These are phyloP conservation scores for Episyrphus balteatus DNA, from an alignment of 1,140 invertebrate species.

Conservation along the genomic window DNA sequence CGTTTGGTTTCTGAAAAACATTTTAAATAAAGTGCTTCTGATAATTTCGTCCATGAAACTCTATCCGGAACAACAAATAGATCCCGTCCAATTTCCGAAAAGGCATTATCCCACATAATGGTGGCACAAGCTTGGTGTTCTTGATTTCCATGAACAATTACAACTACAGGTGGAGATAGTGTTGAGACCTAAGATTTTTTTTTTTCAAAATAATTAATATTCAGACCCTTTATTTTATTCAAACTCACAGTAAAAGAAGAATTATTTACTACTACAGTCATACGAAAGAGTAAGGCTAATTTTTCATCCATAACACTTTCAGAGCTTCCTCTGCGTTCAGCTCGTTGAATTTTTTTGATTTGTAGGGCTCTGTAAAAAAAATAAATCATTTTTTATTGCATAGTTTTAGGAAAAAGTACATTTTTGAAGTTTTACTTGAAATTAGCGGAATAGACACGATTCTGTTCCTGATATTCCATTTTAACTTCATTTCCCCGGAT, in stretches of 20 bases:
- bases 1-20: slow-evolving; percentile 75
- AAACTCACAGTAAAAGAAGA: slow-evolving; percentile 23
- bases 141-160: slow-evolving; percentile 96
- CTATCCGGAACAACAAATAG: slow-evolving; percentile 86
- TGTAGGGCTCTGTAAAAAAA: slow-evolving; percentile 68
- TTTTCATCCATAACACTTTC: slow-evolving; percentile 98
- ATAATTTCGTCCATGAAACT: slow-evolving; percentile 75
- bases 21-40: slow-evolving; percentile 80
- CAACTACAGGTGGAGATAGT: slow-evolving; percentile 88
- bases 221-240: background rate
- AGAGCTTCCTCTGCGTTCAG: slow-evolving; percentile 78
- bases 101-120: slow-evolving; percentile 96
- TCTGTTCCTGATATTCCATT: slow-evolving; percentile 89
- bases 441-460: slow-evolving; percentile 62
- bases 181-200: slow-evolving; percentile 81
- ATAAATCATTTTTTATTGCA: background rate
- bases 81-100: slow-evolving; percentile 78
- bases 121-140: slow-evolving; percentile 96
- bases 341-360: slow-evolving; percentile 85
- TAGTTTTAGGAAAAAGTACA: too few species aligned
- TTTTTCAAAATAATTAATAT: slow-evolving; percentile 1
- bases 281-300: slow-evolving; percentile 87
- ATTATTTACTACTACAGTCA: slow-evolving; percentile 37
- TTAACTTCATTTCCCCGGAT: slow-evolving; percentile 88
- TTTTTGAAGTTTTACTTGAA: slow-evolving; percentile 48